phyloP scores from a whole-genome alignment of 1,140 invertebrate species.

The Micrasema minimum region DNA sequence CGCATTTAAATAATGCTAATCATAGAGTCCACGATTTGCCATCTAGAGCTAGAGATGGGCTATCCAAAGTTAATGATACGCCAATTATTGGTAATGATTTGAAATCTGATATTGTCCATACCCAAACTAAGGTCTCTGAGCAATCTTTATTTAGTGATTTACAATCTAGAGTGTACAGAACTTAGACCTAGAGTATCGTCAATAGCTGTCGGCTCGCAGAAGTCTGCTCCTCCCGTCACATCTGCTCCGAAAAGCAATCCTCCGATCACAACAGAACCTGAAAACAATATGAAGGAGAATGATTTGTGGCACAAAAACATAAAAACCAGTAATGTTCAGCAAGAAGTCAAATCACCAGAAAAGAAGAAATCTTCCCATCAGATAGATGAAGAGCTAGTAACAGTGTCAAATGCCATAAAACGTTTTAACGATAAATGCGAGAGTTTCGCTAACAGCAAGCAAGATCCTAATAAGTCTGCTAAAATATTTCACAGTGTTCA shows the following conservation, averaged over 20 bases:
- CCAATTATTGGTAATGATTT: no score
- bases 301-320: conserved; percentile 13
- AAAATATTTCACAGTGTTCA: conserved; percentile 28
- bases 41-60: no score
- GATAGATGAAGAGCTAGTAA: conserved; percentile 38
- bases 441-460: conserved; percentile 38
- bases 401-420: conserved; percentile 50
- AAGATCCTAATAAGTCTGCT: background rate
- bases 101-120: no score
- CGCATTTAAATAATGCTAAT: no score
- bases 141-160: no score
- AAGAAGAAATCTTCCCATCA: conserved; percentile 21
- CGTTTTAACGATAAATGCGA: conserved; percentile 52
- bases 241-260: conserved; percentile 1
- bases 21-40: no score
- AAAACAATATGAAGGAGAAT: background rate
- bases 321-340: conserved; percentile 5
- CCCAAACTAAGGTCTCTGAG: no score
- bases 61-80: no score
- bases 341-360: background rate
- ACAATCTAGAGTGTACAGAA: background rate
- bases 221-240: background rate
- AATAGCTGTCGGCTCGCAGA: background rate
- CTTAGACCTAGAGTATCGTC: conserved; percentile 12
- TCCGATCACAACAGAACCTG: background rate